A percentile compares a stretch with the other conserved stretches of the same genome.
These are phyloP conservation scores for Marcusenius ussheri DNA, from an alignment of 2,113 vertebrate species.

Conservation along the genomic window DNA sequence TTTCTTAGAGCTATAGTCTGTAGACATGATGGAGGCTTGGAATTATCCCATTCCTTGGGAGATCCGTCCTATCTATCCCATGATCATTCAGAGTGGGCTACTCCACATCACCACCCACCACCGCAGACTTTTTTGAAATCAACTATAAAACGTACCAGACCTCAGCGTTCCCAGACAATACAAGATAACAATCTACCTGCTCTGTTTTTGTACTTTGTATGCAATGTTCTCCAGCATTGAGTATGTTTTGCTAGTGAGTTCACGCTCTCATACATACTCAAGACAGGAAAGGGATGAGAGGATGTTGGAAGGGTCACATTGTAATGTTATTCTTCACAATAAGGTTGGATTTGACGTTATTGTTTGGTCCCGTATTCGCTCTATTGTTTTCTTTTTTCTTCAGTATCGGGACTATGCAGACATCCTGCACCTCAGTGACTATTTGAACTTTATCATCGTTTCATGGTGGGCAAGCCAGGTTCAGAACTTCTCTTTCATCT, in stretches of 20 bases:
- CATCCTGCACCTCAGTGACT: slow-evolving; percentile 5
- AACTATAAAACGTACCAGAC: neutral
- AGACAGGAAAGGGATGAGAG: neutral
- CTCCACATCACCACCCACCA: neutral
- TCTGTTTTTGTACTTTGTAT: neutral
- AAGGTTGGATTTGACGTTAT: neutral
- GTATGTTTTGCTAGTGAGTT: neutral
- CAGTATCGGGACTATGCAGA: neutral
- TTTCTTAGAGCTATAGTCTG: neutral
- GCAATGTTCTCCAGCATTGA: neutral
- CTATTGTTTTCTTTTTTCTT: neutral
- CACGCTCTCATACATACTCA: neutral
- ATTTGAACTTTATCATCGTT: neutral
- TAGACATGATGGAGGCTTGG: neutral
- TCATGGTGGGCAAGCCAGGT: neutral
- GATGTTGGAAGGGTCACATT: neutral
- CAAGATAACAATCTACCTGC: neutral
- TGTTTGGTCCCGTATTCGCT: neutral
- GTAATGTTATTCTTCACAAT: neutral
- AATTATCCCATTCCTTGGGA: neutral
- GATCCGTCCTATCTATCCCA: neutral
- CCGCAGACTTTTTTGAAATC: too few species aligned
- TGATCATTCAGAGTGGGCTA: neutral
- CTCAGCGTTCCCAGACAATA: neutral
- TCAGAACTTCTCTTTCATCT: neutral